phyloP scores from a whole-genome alignment of 2,888 invertebrate genomes.

The Coleophora deauratella region DNA sequence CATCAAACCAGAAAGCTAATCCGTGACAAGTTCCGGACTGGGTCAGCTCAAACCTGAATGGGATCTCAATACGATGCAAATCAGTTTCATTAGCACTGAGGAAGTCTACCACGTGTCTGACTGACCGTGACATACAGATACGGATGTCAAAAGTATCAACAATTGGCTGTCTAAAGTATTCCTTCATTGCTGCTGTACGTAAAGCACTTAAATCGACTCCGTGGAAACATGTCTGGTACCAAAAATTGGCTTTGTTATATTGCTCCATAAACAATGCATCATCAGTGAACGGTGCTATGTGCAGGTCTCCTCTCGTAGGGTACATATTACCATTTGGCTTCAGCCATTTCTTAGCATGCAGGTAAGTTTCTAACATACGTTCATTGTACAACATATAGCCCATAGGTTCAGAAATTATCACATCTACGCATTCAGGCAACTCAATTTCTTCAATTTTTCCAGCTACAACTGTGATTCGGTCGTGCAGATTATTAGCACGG shows the following conservation, averaged over 20 bases:
- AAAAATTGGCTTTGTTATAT: slow-evolving; percentile 98
- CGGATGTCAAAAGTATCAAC: slow-evolving; percentile 99
- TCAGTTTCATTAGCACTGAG: slow-evolving; percentile 93
- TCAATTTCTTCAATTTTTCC: slow-evolving; percentile 99
- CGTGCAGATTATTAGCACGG: slow-evolving; percentile 89
- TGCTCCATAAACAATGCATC: slow-evolving; percentile 98
- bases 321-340: slow-evolving; percentile 96
- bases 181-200: slow-evolving; percentile 94
- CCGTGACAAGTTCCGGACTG: slow-evolving; percentile 97
- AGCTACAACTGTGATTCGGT: slow-evolving; percentile 92
- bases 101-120: slow-evolving; percentile 95
- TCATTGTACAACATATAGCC: slow-evolving; percentile 99
- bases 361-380: slow-evolving; percentile 98
- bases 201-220: slow-evolving; percentile 96
- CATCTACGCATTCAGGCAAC: slow-evolving; percentile 95
- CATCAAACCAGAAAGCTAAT: slow-evolving; percentile 98
- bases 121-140: slow-evolving; percentile 96
- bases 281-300: slow-evolving; percentile 98
- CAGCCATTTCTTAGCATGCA: slow-evolving; percentile 99
- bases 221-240: slow-evolving; percentile 98
- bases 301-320: slow-evolving; percentile 96
- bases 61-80: slow-evolving; percentile 95
- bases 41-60: slow-evolving; percentile 92
- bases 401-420: slow-evolving; percentile 99
- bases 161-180: slow-evolving; percentile 98